Evolutionary conservation across 1,140 invertebrate genomes (phyloP).

Genomic region (Catajapyx aquilonaris): DNA sequence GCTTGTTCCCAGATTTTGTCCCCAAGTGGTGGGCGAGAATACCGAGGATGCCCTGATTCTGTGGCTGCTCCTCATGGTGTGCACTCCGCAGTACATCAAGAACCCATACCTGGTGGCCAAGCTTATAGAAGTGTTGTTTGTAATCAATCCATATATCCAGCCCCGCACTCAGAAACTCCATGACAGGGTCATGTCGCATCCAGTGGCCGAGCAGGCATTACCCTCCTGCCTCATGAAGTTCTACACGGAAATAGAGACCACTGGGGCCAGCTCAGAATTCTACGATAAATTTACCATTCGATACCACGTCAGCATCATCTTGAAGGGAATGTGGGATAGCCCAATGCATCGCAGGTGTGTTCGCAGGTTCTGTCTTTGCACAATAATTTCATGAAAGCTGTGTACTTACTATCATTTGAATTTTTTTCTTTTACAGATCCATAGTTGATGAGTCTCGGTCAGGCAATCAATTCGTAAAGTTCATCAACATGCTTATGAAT

Average conservation of each 20-base stretch:
- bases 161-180: slow-evolving; percentile 35
- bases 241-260: slow-evolving; percentile 95
- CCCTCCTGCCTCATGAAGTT: slow-evolving; percentile 89
- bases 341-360: slow-evolving; percentile 34
- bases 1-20: slow-evolving; percentile 42
- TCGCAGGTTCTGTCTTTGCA: too few species aligned
- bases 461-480: slow-evolving; percentile 88
- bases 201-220: slow-evolving; percentile 56
- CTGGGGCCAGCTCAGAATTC: slow-evolving; percentile 90
- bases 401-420: slow-evolving; percentile 5
- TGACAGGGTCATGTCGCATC: slow-evolving; percentile 56
- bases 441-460: too few species aligned
- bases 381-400: too few species aligned
- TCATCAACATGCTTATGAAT: slow-evolving; percentile 98
- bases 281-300: slow-evolving; percentile 98
- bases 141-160: slow-evolving; percentile 62
- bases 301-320: slow-evolving; percentile 90
- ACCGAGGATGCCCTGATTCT: slow-evolving; percentile 66
- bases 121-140: slow-evolving; percentile 82
- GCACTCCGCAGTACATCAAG: slow-evolving; percentile 70
- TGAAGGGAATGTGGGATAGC: slow-evolving; percentile 71
- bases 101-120: slow-evolving; percentile 94
- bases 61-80: slow-evolving; percentile 72
- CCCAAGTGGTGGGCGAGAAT: slow-evolving; percentile 46
- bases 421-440: slow-evolving; percentile 11